A percentile compares a stretch with the other conserved stretches of the same genome.
These are phyloP conservation scores for Drosophila sechellia DNA, from an alignment of 1,140 invertebrate species.

Conservation along the genomic window DNA sequence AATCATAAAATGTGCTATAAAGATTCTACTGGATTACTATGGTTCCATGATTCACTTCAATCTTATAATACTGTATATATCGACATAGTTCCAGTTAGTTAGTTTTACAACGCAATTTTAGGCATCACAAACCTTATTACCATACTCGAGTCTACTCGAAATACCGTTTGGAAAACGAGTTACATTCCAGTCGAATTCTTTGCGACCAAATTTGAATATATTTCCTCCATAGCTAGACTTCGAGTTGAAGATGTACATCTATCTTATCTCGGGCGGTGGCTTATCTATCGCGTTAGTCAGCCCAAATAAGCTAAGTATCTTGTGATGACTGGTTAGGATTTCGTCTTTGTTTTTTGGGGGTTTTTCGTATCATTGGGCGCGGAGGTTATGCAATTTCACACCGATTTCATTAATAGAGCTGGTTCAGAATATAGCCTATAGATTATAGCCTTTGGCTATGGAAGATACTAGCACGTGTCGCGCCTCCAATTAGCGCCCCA, in stretches of 20 bases:
- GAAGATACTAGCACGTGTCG: constrained; percentile 29
- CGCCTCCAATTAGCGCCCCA: constrained; percentile 40
- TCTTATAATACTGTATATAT: too few species aligned
- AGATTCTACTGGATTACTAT: not conserved
- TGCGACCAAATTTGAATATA: constrained; percentile 17
- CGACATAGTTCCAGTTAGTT: not conserved
- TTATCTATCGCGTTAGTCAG: constrained; percentile 47
- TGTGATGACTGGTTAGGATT: constrained; percentile 30
- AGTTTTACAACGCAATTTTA: not conserved
- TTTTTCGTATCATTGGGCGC: constrained; percentile 39
- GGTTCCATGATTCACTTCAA: too few species aligned
- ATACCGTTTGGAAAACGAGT: constrained; percentile 23
- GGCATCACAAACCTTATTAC: not conserved
- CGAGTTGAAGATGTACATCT: constrained; percentile 1
- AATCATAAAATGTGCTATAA: not conserved
- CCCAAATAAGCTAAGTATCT: constrained; percentile 32
- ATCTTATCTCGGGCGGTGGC: constrained; percentile 25
- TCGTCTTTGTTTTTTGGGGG: constrained; percentile 26
- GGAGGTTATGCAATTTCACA: constrained; percentile 24
- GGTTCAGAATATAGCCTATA: not conserved
- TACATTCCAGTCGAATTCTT: constrained; percentile 4
- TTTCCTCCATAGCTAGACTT: constrained; percentile 12
- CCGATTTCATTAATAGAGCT: constrained; percentile 46
- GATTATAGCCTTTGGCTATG: not conserved
- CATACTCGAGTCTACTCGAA: not conserved